Base-by-base conservation (phyloP, 2,113 vertebrate genomes). In the Ranitomeya imitator region DNA sequence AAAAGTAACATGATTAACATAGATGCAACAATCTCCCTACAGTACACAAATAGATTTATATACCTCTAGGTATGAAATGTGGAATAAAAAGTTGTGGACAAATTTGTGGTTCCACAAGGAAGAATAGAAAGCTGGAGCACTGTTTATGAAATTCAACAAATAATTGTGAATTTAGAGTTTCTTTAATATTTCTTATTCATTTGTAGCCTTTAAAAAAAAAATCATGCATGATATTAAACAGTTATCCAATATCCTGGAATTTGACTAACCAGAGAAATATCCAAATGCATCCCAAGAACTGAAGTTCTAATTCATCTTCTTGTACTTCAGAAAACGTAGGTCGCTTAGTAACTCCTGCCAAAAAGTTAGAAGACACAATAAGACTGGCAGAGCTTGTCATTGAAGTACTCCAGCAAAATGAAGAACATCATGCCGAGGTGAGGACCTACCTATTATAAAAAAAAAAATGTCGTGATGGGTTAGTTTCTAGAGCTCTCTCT, bases 321-420 rank as follows among this genome's bases (percentile, higher is more conserved):
- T 99, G 94, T 97, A 95, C 97, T 96, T 90, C 96, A 99, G 99
- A 99, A 94, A 99, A 99, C 94, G 97, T 99, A 95, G 99, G 98
- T 87, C 97, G 97, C 69, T 96, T 99, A 96, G 96, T 97, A 93
- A 99, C 98, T 83, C 99, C 99, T 89, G 97, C 97, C 95, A 99
- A 99, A 97, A 99, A 99, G 92, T 96, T 99, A 89, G 99, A 99
- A 96, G 98, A 99, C 83, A 99, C 96, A 90, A 98, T 99, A 90
- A 98, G 97, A 52, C 96, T 99, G 92, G 96, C 98, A 55, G 99
- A 99, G 91, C 90, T 99, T 94, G 98, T 99, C 91, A 99, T 99
- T 77, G 99, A 99, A 94, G 99, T 99, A 82, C 97, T 99, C 9
- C 98, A 99, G 90, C 98, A 99, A 93, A 99, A 99, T 0, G 99